Conservation (phyloP, 2,888 invertebrate species). For the Acanthosepion pharaonis region DNA sequence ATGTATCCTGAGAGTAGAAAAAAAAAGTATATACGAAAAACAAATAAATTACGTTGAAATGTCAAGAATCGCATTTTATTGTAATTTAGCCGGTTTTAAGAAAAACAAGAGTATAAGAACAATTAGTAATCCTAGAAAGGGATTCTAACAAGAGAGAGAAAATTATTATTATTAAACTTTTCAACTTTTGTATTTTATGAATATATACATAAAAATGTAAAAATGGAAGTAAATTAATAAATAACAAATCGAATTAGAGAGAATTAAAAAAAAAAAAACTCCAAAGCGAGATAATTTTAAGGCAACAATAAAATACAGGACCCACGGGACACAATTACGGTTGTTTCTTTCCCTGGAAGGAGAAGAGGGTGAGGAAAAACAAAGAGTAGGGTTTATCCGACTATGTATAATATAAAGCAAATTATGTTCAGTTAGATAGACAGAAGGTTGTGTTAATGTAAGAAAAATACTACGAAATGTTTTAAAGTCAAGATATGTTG, state of each 20-base stretch:
- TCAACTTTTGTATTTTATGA: background rate
- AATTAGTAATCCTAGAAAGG: too few species aligned
- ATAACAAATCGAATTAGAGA: background rate
- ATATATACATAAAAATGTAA: background rate
- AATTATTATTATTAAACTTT: background rate
- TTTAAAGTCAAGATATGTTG: background rate
- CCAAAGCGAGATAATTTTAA: too few species aligned
- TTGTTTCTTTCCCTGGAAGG: background rate
- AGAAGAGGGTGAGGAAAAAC: background rate
- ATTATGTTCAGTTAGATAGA: background rate
- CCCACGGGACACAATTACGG: constrained; percentile 6
- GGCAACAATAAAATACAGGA: background rate
- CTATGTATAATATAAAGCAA: background rate
- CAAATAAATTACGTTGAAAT: too few species aligned
- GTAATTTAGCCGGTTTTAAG: too few species aligned
- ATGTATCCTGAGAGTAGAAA: too few species aligned
- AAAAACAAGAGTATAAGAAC: too few species aligned
- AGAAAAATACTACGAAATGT: background rate
- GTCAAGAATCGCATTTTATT: too few species aligned
- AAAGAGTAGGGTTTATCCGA: background rate
- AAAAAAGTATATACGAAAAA: too few species aligned
- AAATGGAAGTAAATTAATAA: background rate
- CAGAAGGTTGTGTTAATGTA: background rate
- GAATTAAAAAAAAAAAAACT: too few species aligned
- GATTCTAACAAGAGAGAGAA: too few species aligned